Conservation (phyloP, 1,140 invertebrate species). For the Bombus haemorrhoidalis region DNA sequence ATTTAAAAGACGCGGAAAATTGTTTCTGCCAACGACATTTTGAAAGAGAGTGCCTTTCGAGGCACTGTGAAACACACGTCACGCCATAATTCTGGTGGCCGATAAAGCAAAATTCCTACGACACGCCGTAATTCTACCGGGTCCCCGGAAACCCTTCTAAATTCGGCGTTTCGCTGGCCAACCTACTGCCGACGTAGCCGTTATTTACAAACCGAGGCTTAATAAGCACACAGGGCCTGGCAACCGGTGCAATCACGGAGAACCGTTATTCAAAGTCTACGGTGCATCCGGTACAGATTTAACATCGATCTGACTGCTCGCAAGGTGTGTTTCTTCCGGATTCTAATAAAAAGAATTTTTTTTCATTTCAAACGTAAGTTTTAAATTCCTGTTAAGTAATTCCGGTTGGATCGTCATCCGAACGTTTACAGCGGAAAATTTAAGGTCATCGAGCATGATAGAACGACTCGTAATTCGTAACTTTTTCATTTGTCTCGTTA, state of each 20-base stretch:
- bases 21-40: not conserved
- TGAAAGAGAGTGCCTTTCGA: not conserved
- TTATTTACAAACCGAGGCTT: constrained; percentile 59
- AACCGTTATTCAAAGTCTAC: constrained; percentile 56
- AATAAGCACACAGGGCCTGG: constrained; percentile 45
- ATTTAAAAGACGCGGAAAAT: constrained; percentile 19
- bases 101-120: constrained; percentile 55
- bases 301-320: not conserved
- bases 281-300: constrained; percentile 31
- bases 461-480: too few species aligned
- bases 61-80: not conserved
- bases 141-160: constrained; percentile 41
- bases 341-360: not conserved
- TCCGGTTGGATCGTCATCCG: too few species aligned
- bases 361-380: too few species aligned
- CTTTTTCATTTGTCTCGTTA: too few species aligned
- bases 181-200: constrained; percentile 16
- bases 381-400: too few species aligned
- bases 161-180: constrained; percentile 51
- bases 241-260: constrained; percentile 16
- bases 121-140: constrained; percentile 52
- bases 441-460: too few species aligned
- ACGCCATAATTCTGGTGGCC: constrained; percentile 31
- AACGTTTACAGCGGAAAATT: too few species aligned
- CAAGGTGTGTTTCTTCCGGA: not conserved